These are phyloP conservation scores for Ameiurus melas DNA, from an alignment of 2,113 vertebrate genomes.

Conservation along the genomic window DNA sequence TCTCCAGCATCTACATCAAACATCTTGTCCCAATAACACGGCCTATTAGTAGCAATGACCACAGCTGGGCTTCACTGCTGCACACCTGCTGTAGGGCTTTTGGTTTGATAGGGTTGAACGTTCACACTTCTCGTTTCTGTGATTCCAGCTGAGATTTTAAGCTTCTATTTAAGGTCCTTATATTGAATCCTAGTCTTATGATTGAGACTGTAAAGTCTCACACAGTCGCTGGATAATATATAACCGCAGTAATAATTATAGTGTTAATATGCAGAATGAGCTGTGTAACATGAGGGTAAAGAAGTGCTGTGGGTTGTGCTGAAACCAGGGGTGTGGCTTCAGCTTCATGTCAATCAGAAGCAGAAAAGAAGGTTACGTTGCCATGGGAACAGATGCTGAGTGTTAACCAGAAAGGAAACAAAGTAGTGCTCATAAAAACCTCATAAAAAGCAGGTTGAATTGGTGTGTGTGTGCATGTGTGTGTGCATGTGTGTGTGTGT, in stretches of 20 bases:
- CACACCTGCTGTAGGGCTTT: slow-evolving; percentile 37
- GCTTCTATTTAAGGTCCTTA: neutral
- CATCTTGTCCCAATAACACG: slow-evolving; percentile 48
- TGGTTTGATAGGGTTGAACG: neutral
- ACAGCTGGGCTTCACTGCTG: slow-evolving; percentile 43
- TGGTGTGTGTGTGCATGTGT: slow-evolving; percentile 13
- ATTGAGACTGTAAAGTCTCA: neutral
- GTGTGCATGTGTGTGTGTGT: neutral
- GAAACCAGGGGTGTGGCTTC: slow-evolving; percentile 37
- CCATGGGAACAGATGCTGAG: slow-evolving; percentile 77
- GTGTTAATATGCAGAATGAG: slow-evolving; percentile 10
- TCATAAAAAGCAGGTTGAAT: slow-evolving; percentile 61
- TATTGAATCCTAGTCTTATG: neutral
- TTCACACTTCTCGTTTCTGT: neutral
- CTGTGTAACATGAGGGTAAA: neutral
- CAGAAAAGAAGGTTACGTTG: slow-evolving; percentile 68
- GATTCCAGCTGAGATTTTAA: neutral
- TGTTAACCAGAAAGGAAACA: slow-evolving; percentile 78
- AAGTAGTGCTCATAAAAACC: slow-evolving; percentile 68
- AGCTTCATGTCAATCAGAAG: slow-evolving; percentile 47
- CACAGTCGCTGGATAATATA: neutral
- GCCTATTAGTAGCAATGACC: slow-evolving; percentile 44
- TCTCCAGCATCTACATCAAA: slow-evolving; percentile 55
- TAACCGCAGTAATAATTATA: neutral
- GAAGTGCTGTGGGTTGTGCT: slow-evolving; percentile 15